phyloP scores from a whole-genome alignment of 2,797 vertebrate species.

The Falco peregrinus region DNA sequence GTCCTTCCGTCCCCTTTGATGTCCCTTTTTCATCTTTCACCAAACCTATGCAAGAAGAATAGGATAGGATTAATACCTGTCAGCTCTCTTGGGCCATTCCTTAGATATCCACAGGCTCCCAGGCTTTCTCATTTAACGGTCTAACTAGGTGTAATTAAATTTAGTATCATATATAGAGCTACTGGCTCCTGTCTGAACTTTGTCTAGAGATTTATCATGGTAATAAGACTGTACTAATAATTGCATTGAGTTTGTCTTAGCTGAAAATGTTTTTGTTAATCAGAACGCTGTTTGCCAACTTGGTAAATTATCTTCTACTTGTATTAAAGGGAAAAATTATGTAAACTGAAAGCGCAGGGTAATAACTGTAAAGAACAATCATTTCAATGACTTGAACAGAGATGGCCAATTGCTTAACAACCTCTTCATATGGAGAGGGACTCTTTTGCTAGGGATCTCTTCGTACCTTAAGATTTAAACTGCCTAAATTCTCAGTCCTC shows the following conservation, averaged over 20 bases:
- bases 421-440: not conserved
- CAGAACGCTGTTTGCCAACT: slow-evolving; percentile 7
- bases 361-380: slow-evolving; percentile 27
- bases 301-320: slow-evolving; percentile 23
- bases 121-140: not conserved
- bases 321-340: slow-evolving; percentile 30
- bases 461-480: not conserved
- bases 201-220: not conserved
- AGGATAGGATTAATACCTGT: not conserved
- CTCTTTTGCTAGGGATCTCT: not conserved
- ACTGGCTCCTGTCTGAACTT: not conserved
- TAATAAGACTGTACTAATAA: slow-evolving; percentile 36
- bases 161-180: not conserved
- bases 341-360: slow-evolving; percentile 5
- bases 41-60: not conserved
- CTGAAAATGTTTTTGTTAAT: slow-evolving; percentile 42
- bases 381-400: not conserved
- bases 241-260: not conserved
- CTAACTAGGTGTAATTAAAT: slow-evolving; percentile 17
- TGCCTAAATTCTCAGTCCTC: not conserved
- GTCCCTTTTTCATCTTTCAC: rapidly evolving
- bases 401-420: slow-evolving; percentile 22
- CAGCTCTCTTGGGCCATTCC: not conserved
- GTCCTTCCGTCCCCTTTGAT: not conserved
- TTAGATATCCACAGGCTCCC: not conserved